These are phyloP conservation scores for Ophioderma brevispina DNA, from an alignment of 35 echinoderm and acorn worm genomes.

Conservation along the genomic window DNA sequence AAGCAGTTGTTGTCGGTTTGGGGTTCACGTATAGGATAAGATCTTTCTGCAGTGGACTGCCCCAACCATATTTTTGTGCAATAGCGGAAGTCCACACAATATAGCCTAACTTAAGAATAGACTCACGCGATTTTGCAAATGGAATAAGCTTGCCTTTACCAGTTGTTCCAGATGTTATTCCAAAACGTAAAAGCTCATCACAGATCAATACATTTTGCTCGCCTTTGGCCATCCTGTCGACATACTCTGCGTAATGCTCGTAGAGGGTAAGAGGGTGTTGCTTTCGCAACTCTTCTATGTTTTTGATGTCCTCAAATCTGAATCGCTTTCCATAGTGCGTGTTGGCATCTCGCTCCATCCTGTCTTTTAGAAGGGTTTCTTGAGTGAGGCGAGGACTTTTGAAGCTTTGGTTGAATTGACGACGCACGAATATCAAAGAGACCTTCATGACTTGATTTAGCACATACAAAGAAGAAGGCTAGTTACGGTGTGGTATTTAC, in stretches of 20 bases:
- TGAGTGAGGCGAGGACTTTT: slow-evolving; percentile 33
- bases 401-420: background rate
- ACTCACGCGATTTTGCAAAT: background rate
- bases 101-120: background rate
- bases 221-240: slow-evolving; percentile 50
- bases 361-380: slow-evolving; percentile 41
- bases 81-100: background rate
- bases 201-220: slow-evolving; percentile 56
- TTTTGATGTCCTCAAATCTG: slow-evolving; percentile 29
- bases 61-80: background rate
- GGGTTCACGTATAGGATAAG: slow-evolving; percentile 32
- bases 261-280: slow-evolving; percentile 71
- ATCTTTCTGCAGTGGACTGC: slow-evolving; percentile 21
- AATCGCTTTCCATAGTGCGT: slow-evolving; percentile 55
- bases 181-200: slow-evolving; percentile 27
- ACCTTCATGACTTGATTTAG: too few relatives aligned
- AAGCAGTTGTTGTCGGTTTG: background rate
- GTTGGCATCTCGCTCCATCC: slow-evolving; percentile 7
- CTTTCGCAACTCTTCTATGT: slow-evolving; percentile 35
- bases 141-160: slow-evolving; percentile 67
- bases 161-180: slow-evolving; percentile 69
- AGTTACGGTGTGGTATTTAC: background rate
- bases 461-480: background rate
- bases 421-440: background rate
- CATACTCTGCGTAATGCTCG: slow-evolving; percentile 64